Percentiles rank a stretch among this genome's conserved stretches.
These are phyloP conservation scores for Netta rufina DNA, from an alignment of 2,797 vertebrate species.

Conservation along the genomic window DNA sequence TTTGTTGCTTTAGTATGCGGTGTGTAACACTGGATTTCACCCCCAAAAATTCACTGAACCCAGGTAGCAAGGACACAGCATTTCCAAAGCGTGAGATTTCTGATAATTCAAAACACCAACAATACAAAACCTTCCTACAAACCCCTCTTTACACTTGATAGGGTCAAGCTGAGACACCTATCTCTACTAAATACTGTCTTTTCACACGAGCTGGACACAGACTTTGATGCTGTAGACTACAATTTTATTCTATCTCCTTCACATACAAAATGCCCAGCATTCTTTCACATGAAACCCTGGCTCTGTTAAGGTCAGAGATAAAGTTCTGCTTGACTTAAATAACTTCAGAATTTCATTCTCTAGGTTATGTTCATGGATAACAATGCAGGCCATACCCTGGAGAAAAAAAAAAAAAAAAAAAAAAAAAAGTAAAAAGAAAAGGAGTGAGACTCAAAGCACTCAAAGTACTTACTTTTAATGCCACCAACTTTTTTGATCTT, in stretches of 20 bases:
- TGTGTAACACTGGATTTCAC: background rate
- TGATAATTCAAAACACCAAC: background rate
- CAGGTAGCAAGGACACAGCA: background rate
- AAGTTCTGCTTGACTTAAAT: background rate
- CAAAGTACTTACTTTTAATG: slow-evolving; percentile 80
- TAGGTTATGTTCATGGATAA: background rate
- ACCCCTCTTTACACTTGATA: background rate
- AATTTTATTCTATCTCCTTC: background rate
- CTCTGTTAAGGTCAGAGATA: background rate
- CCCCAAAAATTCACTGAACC: background rate
- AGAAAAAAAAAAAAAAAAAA: background rate
- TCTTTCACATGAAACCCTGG: background rate
- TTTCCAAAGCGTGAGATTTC: background rate
- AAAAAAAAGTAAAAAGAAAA: background rate
- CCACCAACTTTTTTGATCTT: slow-evolving; percentile 79
- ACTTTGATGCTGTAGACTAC: background rate
- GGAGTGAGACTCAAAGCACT: background rate
- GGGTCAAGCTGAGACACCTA: background rate
- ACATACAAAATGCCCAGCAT: background rate
- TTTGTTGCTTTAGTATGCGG: background rate
- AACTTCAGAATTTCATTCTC: background rate
- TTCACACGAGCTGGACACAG: background rate
- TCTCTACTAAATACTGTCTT: background rate
- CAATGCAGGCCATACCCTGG: background rate
- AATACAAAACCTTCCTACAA: background rate